These are phyloP conservation scores for Lota lota DNA, from an alignment of 2,113 vertebrate species.

Conservation along the genomic window DNA sequence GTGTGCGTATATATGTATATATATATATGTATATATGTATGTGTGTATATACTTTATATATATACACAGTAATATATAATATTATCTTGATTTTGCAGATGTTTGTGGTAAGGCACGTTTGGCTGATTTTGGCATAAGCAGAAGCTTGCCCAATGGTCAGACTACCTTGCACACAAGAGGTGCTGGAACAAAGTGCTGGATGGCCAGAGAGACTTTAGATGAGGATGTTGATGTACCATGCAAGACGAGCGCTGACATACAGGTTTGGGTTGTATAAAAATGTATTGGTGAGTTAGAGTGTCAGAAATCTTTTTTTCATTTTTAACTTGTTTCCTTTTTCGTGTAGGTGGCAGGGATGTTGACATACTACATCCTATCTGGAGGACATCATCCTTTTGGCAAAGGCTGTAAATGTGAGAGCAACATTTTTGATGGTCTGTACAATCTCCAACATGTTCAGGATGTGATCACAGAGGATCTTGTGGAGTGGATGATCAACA, in stretches of 20 bases:
- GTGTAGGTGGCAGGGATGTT: constrained; percentile 69
- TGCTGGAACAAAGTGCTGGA: constrained; percentile 65
- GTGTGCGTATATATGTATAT: too few relatives aligned
- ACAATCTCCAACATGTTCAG: constrained; percentile 52
- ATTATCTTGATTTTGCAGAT: constrained; percentile 29
- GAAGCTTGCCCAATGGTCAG: constrained; percentile 36
- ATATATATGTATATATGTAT: background rate
- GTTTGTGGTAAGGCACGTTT: constrained; percentile 37
- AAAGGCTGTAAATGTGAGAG: background rate
- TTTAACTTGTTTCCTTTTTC: background rate
- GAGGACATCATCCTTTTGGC: constrained; percentile 65
- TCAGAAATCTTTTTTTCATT: background rate
- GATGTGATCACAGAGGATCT: constrained; percentile 61
- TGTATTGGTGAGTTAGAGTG: accelerated
- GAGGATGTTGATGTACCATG: constrained; percentile 25
- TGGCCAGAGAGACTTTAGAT: constrained; percentile 54
- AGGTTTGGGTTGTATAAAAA: constrained; percentile 35
- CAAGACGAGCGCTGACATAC: constrained; percentile 60
- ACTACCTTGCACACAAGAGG: constrained; percentile 42
- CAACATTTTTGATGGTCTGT: constrained; percentile 47
- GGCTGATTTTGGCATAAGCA: constrained; percentile 66
- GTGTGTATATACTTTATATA: too few relatives aligned
- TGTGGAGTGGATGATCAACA: constrained; percentile 56
- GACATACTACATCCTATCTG: constrained; percentile 63
- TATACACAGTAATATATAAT: background rate